Base-by-base conservation (phyloP, 2,113 vertebrate genomes). In the Deroptyus accipitrinus region DNA sequence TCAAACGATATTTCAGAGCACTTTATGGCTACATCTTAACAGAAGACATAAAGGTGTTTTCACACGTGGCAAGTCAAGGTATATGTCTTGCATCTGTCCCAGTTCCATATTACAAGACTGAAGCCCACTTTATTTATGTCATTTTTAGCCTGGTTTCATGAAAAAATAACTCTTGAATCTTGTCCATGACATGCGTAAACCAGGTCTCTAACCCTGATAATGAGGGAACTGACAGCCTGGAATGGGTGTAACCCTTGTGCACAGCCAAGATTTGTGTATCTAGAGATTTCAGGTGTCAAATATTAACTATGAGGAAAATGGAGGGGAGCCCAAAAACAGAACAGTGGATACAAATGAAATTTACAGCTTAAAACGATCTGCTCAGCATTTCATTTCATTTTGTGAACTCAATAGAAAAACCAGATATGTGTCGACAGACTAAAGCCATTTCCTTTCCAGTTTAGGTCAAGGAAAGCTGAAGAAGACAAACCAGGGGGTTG, bases 261-360 rank as follows among this genome's bases (percentile, higher is more conserved):
- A 17, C 5, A 57, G 27, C 15, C 12, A 78, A 72, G n/a, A 14
- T 52, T 13, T 52, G 3, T 59, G 14, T 19, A 30, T 12, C 13
- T 1, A 48, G 12, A 57, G 19, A 86, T 63, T 72, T 4, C 25
- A 61, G 8, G 51, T 61, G 8, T 46, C 10, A 81, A 42, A 74
- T 69, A 68, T 10, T 80, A 63, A 30, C 24, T 69, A 41, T 19
- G 6, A 44, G 10, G 11, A 31, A 79, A 59, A 76, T 16, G 8
- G 1, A 4, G 0, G 1, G 4, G 5, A 42, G 4, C 20, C 2
- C 13, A 63, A 68, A 89, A 30, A 0, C 3, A 61, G 54, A 87
- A 19, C 6, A 28, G 20, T 46, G 17, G 23, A 42, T 74, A 20
- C 3, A 81, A 74, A 61, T 27, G 0, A 66, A 69, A 57, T 51